Base-by-base conservation (phyloP, 2,797 vertebrate genomes). In the Zenarchopterus dispar region DNA sequence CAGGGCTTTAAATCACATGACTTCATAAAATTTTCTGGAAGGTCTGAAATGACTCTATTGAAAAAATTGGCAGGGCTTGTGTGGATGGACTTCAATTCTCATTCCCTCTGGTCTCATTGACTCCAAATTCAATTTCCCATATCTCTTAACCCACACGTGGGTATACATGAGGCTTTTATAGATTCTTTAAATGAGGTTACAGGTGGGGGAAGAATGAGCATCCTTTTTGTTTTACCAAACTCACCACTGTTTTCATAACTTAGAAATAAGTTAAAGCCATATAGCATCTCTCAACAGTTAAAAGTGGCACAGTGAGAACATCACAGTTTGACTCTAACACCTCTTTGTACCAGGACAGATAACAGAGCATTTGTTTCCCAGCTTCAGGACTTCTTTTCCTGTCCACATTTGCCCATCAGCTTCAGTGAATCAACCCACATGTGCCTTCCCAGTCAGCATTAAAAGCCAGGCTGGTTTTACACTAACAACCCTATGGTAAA, bases 391-490 rank as follows among this genome's bases (percentile, higher is more conserved):
- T 77, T 60, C 54, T 53, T 60, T 63, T 73, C 43, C 45, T 51
- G 65, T 56, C 13, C 13, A 15, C 13, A 85, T 75, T 52, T 67
- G 24, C 67, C 43, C 8, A 72, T 63, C 87, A 85, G 62, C 90
- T 91, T 84, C 36, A 39, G 15, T 39, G 3, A 82, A 73, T 65
- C 41, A 81, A 75, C 67, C 57, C 66, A 82, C 60, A 51, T 77
- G 59, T 69, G 52, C 78, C 55, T 59, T 81, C 62, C 56, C 45
- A 77, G 45, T 80, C 71, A 60, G 77, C 73, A 67, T 78, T 43
- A 19, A 74, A 77, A 63, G 50, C 55, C 56, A 73, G 73, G 67
- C 58, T 83, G 70, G 23, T 67, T 49, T 62, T 50, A 53, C 28
- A 9, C 44, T 76, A 73, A 85, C 69, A 83, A 67, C 70, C 70